Evolutionary conservation across 64 coral and sea anemone genomes (phyloP).

Genomic region (Actinia tenebrosa): DNA sequence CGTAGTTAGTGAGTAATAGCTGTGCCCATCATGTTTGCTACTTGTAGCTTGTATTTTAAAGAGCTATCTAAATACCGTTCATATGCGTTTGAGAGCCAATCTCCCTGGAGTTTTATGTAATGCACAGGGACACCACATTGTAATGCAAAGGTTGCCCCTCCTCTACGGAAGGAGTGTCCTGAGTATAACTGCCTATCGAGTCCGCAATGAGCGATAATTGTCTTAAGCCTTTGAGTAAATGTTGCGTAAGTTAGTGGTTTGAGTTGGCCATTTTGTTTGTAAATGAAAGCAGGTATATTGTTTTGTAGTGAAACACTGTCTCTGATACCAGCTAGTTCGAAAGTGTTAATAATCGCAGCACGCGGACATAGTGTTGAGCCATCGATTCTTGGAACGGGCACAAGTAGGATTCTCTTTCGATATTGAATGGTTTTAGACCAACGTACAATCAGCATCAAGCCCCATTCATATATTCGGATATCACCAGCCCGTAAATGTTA

Average conservation of each 20-base stretch:
- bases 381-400: neutral
- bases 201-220: neutral
- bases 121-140: neutral
- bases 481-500: neutral
- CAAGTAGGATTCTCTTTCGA: neutral
- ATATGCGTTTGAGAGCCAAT: neutral
- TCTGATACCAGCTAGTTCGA: neutral
- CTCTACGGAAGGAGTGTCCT: neutral
- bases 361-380: neutral
- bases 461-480: neutral
- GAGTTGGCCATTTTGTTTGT: neutral
- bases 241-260: slow-evolving; percentile 1
- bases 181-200: neutral
- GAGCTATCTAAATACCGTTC: no score
- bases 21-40: no score
- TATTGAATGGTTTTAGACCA: slow-evolving; percentile 54
- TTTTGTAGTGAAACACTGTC: no score
- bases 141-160: neutral
- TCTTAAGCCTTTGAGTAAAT: slow-evolving; percentile 5
- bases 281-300: neutral
- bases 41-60: no score
- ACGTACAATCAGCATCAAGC: neutral
- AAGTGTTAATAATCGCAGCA: neutral
- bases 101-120: neutral
- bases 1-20: no score